Evolutionary conservation across 1,140 invertebrate species (phyloP).

Genomic region (Ganaspis sp.): DNA sequence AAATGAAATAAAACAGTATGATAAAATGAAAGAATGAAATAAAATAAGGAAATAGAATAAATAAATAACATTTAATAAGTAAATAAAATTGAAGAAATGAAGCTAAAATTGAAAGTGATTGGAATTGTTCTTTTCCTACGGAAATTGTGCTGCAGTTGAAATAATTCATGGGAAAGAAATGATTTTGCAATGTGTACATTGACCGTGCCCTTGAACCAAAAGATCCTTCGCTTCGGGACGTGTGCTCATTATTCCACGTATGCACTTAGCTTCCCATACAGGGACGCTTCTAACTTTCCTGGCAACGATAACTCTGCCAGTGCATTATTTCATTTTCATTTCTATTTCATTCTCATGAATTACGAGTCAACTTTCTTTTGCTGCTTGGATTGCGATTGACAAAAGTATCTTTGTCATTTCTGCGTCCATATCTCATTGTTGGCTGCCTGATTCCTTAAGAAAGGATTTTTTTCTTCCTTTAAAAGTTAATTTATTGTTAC

Average conservation of each 20-base stretch:
- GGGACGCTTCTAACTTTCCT: constrained; percentile 43
- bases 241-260: constrained; percentile 48
- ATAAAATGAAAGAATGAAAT: too few relatives aligned
- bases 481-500: background rate
- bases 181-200: background rate
- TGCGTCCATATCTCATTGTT: background rate
- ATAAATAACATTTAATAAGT: too few relatives aligned
- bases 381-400: background rate
- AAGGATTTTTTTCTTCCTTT: background rate
- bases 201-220: constrained; percentile 51
- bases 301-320: constrained; percentile 35
- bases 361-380: constrained; percentile 5
- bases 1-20: too few relatives aligned
- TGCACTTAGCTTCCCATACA: constrained; percentile 38
- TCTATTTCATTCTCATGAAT: constrained; percentile 6
- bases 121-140: background rate
- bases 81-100: too few relatives aligned
- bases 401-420: background rate
- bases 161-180: constrained; percentile 32
- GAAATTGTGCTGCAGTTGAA: background rate
- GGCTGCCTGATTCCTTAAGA: background rate
- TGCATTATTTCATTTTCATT: constrained; percentile 23
- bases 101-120: too few relatives aligned
- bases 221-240: constrained; percentile 39
- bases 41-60: too few relatives aligned